Percentiles rank a stretch among this genome's conserved stretches.
These are phyloP conservation scores for Bhutanitis thaidina DNA, from an alignment of 2,888 invertebrate genomes.

Conservation along the genomic window DNA sequence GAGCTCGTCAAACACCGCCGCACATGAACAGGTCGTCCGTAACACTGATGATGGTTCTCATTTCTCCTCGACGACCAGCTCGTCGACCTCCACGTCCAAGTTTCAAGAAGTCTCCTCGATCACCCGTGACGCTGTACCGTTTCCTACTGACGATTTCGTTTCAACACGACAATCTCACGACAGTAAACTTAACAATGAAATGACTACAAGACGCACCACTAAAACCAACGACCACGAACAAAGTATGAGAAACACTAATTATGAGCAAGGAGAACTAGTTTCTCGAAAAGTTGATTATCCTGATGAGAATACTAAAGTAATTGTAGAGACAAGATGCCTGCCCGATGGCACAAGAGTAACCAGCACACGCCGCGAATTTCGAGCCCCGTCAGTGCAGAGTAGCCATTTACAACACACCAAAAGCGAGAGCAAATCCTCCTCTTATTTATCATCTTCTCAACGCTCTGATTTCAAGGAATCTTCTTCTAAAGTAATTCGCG, in stretches of 20 bases:
- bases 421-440: constrained; percentile 47
- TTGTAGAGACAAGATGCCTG: constrained; percentile 83
- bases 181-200: constrained; percentile 37
- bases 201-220: constrained; percentile 35
- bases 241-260: constrained; percentile 35
- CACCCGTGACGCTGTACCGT: constrained; percentile 58
- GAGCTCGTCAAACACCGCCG: constrained; percentile 52
- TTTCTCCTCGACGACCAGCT: constrained; percentile 56
- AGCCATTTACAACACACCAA: constrained; percentile 52
- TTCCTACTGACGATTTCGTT: constrained; percentile 49
- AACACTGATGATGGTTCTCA: constrained; percentile 62
- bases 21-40: constrained; percentile 60
- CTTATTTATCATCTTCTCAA: constrained; percentile 43
- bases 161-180: constrained; percentile 35
- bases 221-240: constrained; percentile 43
- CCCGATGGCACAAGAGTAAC: constrained; percentile 84
- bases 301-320: constrained; percentile 83
- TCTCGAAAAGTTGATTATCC: constrained; percentile 81
- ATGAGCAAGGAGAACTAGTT: constrained; percentile 68
- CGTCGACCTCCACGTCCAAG: constrained; percentile 56
- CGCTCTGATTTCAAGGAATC: constrained; percentile 45
- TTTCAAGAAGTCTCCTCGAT: constrained; percentile 55
- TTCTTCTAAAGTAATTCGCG: constrained; percentile 41
- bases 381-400: constrained; percentile 52
- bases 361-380: constrained; percentile 84